Conservation (phyloP, 2,888 invertebrate species). For the Ditula angustiorana region DNA sequence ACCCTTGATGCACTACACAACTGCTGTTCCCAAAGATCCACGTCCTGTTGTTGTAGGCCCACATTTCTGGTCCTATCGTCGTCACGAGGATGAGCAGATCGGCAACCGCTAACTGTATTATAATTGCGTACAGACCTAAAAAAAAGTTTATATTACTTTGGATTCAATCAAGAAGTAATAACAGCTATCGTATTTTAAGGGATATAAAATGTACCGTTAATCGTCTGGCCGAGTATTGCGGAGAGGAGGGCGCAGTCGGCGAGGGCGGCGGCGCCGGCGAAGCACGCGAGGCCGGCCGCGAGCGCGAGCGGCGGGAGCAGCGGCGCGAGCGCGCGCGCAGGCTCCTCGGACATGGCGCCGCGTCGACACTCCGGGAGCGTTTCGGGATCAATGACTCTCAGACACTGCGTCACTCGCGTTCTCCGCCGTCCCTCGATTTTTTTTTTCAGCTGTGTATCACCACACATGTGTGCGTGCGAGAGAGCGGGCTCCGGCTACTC, state of each 20-base stretch:
- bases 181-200: slow-evolving; percentile 40
- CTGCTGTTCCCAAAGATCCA: slow-evolving; percentile 81
- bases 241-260: slow-evolving; percentile 74
- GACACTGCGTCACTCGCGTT: slow-evolving; percentile 73
- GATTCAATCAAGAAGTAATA: slow-evolving; percentile 21
- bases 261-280: slow-evolving; percentile 76
- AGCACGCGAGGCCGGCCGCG: slow-evolving; percentile 46
- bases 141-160: slow-evolving; percentile 49
- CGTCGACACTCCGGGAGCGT: slow-evolving; percentile 76
- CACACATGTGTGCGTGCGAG: slow-evolving; percentile 74
- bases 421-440: slow-evolving; percentile 71
- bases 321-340: slow-evolving; percentile 52
- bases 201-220: slow-evolving; percentile 69
- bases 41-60: slow-evolving; percentile 76
- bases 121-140: slow-evolving; percentile 81
- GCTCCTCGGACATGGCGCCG: slow-evolving; percentile 35
- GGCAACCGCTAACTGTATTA: slow-evolving; percentile 82
- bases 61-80: slow-evolving; percentile 80
- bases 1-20: slow-evolving; percentile 84
- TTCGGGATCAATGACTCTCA: slow-evolving; percentile 82
- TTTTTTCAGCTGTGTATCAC: slow-evolving; percentile 77
- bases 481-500: slow-evolving; percentile 56
- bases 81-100: slow-evolving; percentile 77
- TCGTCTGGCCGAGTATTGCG: slow-evolving; percentile 74
- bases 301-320: slow-evolving; percentile 51